Conservation (phyloP, 2,113 vertebrate species). For the Dendropsophus ebraccatus region DNA sequence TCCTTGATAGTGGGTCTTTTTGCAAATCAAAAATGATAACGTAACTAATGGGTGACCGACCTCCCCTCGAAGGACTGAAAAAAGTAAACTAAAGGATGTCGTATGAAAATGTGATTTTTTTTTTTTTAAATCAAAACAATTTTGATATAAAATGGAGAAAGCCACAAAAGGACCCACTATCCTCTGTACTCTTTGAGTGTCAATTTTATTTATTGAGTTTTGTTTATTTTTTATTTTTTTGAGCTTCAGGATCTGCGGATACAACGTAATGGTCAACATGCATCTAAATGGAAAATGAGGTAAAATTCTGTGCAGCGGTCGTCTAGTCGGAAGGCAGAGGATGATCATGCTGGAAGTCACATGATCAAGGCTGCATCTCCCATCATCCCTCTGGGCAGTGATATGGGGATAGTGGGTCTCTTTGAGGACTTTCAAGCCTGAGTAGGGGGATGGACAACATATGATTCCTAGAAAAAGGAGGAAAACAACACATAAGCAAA, state of each 20-base stretch:
- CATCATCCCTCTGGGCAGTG: constrained; percentile 93
- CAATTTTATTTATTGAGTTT: constrained; percentile 63
- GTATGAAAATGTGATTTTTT: constrained; percentile 70
- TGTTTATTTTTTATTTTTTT: not conserved
- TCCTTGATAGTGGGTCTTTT: constrained; percentile 99
- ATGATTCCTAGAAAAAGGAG: constrained; percentile 99
- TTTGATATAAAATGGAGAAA: constrained; percentile 80
- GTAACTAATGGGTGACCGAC: constrained; percentile 37
- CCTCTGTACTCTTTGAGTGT: constrained; percentile 76
- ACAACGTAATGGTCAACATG: constrained; percentile 78
- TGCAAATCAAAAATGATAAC: constrained; percentile 81
- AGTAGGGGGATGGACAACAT: constrained; percentile 99
- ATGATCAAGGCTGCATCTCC: constrained; percentile 95
- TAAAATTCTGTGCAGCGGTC: constrained; percentile 91
- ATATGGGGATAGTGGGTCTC: constrained; percentile 99
- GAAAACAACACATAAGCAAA: constrained; percentile 99
- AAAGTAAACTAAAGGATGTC: constrained; percentile 67
- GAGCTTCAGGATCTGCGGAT: constrained; percentile 73
- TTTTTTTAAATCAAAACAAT: not conserved
- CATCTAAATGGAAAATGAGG: constrained; percentile 88
- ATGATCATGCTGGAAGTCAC: constrained; percentile 90
- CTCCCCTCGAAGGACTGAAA: not conserved
- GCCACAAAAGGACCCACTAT: constrained; percentile 99
- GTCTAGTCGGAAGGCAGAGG: constrained; percentile 93
- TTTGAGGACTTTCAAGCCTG: constrained; percentile 99